A percentile compares a stretch with the other conserved stretches of the same genome.
phyloP scores from a whole-genome alignment of 2,888 invertebrate species.

The Dasypogon diadema region DNA sequence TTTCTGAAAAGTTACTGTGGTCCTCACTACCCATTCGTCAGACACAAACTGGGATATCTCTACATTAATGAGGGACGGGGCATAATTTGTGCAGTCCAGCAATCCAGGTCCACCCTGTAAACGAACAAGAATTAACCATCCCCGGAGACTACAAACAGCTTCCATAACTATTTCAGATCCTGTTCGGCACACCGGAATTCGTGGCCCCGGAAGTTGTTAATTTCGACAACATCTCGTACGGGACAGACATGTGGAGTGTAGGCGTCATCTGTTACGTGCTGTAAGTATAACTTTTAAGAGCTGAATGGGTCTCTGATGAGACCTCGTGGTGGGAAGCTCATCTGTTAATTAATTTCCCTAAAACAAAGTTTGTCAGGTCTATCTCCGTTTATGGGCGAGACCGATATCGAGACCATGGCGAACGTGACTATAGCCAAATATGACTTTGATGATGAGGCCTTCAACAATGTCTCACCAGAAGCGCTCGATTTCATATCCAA shows the following conservation, averaged over 20 bases:
- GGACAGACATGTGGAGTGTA: conserved; percentile 99
- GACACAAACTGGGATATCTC: not conserved
- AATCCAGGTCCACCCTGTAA: not conserved
- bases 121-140: not conserved
- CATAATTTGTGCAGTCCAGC: conserved; percentile 8
- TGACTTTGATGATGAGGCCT: conserved; percentile 97
- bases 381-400: conserved; percentile 98
- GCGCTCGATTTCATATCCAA: conserved; percentile 96
- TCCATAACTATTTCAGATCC: conserved; percentile 70
- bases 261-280: conserved; percentile 98
- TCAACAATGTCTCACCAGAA: conserved; percentile 92
- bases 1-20: not conserved
- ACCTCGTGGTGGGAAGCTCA: conserved; percentile 39
- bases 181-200: conserved; percentile 99
- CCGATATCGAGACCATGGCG: conserved; percentile 98
- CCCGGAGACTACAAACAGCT: conserved; percentile 19
- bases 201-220: conserved; percentile 99
- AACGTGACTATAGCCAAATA: conserved; percentile 97
- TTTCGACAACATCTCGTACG: conserved; percentile 95
- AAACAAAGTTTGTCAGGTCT: conserved; percentile 86
- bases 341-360: conserved; percentile 55
- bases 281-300: conserved; percentile 76
- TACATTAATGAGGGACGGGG: conserved; percentile 10
- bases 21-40: not conserved
- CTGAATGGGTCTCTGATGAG: conserved; percentile 24